phyloP scores from a whole-genome alignment of 1,140 invertebrate species.

The Drosophila melanogaster region DNA sequence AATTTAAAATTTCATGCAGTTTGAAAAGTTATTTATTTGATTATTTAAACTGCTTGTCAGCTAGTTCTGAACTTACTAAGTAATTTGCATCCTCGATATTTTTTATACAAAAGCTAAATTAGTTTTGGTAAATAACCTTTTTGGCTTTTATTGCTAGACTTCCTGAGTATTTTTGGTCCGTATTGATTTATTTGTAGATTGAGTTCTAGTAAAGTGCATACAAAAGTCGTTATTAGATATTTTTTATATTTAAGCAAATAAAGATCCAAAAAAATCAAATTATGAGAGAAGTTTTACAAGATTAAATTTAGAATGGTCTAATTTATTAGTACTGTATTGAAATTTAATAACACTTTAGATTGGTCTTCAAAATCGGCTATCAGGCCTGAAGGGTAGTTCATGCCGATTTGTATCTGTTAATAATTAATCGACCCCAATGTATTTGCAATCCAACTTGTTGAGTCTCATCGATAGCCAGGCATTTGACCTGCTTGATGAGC shows the following conservation, averaged over 20 bases:
- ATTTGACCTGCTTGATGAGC: constrained; percentile 48
- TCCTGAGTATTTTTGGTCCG: constrained; percentile 10
- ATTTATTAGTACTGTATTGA: no score
- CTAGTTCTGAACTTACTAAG: constrained; percentile 27
- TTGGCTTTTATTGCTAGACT: constrained; percentile 2
- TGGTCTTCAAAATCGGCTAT: neutral
- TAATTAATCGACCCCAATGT: constrained; percentile 21
- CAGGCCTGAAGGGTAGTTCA: neutral
- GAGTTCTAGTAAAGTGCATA: constrained; percentile 10
- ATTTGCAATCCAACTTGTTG: constrained; percentile 26
- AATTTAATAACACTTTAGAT: neutral
- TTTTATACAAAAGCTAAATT: constrained; percentile 12
- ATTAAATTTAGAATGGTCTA: no score
- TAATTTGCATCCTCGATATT: constrained; percentile 33
- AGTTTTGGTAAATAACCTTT: neutral
- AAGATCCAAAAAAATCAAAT: no score
- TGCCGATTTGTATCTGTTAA: constrained; percentile 8
- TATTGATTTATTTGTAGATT: neutral
- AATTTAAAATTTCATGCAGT: constrained; percentile 33
- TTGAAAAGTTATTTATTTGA: constrained; percentile 43
- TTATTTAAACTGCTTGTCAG: constrained; percentile 42
- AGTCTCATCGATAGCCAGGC: constrained; percentile 25
- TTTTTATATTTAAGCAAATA: no score
- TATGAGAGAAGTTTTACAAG: no score
- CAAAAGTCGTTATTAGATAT: neutral